Evolutionary conservation across 1,140 invertebrate species (phyloP).

Genomic region (Myzus persicae): DNA sequence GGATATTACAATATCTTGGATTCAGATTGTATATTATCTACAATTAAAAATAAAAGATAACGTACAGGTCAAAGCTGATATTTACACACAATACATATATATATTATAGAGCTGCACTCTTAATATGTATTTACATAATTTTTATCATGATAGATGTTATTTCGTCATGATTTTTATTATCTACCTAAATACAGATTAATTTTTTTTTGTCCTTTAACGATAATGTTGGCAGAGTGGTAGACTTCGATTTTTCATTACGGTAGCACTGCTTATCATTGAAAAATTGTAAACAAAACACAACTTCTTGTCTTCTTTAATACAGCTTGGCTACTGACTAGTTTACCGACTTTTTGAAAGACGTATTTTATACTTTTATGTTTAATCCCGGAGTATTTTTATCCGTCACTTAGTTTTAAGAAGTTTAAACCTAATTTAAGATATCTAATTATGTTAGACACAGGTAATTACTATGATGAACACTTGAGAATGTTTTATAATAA

Average conservation of each 20-base stretch:
- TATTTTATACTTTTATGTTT: constrained; percentile 23
- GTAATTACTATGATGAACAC: neutral
- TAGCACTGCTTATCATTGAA: constrained; percentile 56
- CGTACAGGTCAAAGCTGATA: no score
- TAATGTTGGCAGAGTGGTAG: constrained; percentile 31
- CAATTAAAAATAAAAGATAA: neutral
- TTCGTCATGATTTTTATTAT: no score
- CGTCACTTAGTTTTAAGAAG: neutral
- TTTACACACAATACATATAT: no score
- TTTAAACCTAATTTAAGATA: neutral
- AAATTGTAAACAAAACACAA: constrained; percentile 57
- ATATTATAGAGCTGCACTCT: no score
- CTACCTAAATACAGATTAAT: neutral
- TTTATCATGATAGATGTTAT: no score
- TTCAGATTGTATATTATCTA: neutral
- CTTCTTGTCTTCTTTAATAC: constrained; percentile 43
- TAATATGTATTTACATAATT: no score
- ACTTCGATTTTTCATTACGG: constrained; percentile 38
- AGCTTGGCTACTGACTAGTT: neutral
- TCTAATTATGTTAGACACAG: constrained; percentile 12
- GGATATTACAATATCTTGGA: neutral
- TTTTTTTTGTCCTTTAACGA: neutral
- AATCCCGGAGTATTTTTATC: neutral
- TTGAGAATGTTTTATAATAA: neutral
- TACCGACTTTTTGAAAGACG: constrained; percentile 54